Conservation (phyloP, 1,140 invertebrate species). For the Drosophila parabipectinata region DNA sequence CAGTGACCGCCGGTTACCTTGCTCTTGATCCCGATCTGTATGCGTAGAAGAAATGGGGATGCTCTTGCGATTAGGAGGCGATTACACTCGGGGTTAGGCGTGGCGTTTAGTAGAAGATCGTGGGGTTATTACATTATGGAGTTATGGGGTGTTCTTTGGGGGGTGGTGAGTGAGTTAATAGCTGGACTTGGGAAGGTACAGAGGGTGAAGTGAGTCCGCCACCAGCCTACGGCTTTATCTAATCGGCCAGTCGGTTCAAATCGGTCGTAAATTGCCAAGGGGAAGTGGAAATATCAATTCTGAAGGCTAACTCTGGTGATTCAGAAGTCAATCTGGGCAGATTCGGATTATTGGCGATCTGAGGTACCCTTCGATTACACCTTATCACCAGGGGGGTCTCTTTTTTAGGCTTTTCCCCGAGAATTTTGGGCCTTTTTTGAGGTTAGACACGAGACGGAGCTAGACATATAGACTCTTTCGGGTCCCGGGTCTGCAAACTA, state of each 20-base stretch:
- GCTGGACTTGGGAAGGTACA: constrained; percentile 4
- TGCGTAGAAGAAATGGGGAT: constrained; percentile 73
- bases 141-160: neutral
- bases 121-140: constrained; percentile 5
- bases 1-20: constrained; percentile 22
- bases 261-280: constrained; percentile 35
- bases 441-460: constrained; percentile 13
- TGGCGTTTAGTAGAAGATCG: constrained; percentile 38
- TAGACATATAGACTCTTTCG: neutral
- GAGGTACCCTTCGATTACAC: neutral
- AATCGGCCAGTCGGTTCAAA: constrained; percentile 29
- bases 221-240: constrained; percentile 39
- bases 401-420: too few relatives aligned
- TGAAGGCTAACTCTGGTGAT: constrained; percentile 25
- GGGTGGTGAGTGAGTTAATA: constrained; percentile 16
- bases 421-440: constrained; percentile 2
- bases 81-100: constrained; percentile 31
- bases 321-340: constrained; percentile 12
- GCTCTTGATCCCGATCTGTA: constrained; percentile 61
- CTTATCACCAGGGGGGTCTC: constrained; percentile 5
- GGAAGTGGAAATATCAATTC: constrained; percentile 23
- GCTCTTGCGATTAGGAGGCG: constrained; percentile 52
- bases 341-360: constrained; percentile 4
- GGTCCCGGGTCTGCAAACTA: too few relatives aligned
- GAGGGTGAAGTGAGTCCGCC: constrained; percentile 1